Evolutionary conservation across 2,888 invertebrate species (phyloP).

Genomic region (Dryobota labecula): DNA sequence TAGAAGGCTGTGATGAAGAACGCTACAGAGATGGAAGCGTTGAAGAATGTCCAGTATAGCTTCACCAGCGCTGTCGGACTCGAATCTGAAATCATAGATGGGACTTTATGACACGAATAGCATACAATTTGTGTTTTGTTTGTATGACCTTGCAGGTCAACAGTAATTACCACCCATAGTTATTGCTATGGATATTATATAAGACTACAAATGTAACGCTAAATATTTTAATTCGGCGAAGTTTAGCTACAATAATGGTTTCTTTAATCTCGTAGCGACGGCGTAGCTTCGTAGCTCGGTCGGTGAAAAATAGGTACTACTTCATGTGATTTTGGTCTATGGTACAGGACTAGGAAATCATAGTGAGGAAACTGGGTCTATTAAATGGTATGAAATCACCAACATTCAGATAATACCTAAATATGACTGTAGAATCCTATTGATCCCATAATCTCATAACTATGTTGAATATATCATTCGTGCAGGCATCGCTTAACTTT

Average conservation of each 20-base stretch:
- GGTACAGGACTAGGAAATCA: too few species aligned
- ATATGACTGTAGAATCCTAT: too few species aligned
- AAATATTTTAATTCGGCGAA: background rate
- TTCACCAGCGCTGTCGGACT: constrained; percentile 81
- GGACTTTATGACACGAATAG: background rate
- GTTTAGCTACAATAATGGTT: background rate
- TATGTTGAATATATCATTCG: too few species aligned
- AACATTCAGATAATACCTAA: too few species aligned
- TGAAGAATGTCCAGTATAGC: constrained; percentile 81
- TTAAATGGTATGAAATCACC: background rate
- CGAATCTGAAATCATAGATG: constrained; percentile 76
- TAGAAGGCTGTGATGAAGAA: constrained; percentile 86
- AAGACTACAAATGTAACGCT: too few species aligned
- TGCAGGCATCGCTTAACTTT: too few species aligned
- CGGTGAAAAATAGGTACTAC: background rate
- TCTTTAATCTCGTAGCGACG: background rate
- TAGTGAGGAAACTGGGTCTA: background rate
- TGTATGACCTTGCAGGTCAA: background rate
- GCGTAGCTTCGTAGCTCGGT: background rate
- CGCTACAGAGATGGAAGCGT: constrained; percentile 79
- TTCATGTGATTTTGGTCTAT: too few species aligned
- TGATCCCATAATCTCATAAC: too few species aligned
- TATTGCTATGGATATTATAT: background rate
- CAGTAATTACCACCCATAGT: background rate
- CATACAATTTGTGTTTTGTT: background rate